A percentile compares a stretch with the other conserved stretches of the same genome.
Evolutionary conservation across 1,140 invertebrate genomes (phyloP).

Genomic region (Octopus bimaculoides): DNA sequence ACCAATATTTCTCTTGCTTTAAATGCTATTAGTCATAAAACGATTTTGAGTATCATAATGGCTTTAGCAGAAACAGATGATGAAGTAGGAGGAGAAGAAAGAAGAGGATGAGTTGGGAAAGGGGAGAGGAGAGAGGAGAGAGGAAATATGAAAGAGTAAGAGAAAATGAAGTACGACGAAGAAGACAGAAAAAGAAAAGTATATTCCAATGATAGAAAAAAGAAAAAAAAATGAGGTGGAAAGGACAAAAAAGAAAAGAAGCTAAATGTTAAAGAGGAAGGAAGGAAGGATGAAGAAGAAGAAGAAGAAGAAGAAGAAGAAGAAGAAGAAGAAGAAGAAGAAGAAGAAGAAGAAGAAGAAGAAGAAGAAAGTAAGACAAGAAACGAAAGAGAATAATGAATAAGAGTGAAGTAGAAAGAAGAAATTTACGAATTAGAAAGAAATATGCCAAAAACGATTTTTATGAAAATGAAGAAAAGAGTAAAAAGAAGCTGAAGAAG

Average conservation of each 20-base stretch:
- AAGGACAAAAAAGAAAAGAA: not conserved
- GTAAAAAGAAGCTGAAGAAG: not conserved
- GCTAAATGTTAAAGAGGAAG: not conserved
- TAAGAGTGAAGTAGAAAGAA: not conserved
- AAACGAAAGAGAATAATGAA: not conserved
- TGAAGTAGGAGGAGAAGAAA: not conserved
- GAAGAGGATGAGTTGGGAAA: not conserved
- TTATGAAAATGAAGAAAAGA: not conserved
- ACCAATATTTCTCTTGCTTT: too few species aligned
- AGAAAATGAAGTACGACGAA: constrained; percentile 13
- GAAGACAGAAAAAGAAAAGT: constrained; percentile 16
- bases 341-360: not conserved
- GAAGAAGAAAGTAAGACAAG: not conserved
- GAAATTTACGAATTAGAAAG: not conserved
- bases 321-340: not conserved
- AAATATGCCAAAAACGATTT: not conserved
- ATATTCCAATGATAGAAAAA: constrained; percentile 5
- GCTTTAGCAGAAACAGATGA: too few species aligned
- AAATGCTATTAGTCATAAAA: too few species aligned
- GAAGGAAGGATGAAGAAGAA: not conserved
- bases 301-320: not conserved
- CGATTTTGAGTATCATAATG: too few species aligned
- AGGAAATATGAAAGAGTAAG: constrained; percentile 5
- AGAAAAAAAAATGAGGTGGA: constrained; percentile 15
- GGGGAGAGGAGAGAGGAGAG: not conserved